Evolutionary conservation across 2,888 invertebrate species (phyloP).

Genomic region (Acleris laterana): DNA sequence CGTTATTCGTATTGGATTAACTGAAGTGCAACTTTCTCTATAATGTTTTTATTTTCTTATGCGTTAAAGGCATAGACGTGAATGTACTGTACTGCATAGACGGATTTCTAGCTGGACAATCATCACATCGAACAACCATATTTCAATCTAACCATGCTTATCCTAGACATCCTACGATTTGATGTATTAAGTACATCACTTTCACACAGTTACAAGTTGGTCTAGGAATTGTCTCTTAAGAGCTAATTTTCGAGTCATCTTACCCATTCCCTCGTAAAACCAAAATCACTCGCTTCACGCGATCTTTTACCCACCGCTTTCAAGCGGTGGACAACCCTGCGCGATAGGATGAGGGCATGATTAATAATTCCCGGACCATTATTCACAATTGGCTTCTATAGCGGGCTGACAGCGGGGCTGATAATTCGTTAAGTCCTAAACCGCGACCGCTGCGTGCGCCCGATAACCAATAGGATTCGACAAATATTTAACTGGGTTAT

Average conservation of each 20-base stretch:
- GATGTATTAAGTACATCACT: too few species aligned
- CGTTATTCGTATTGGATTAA: too few species aligned
- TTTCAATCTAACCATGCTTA: too few species aligned
- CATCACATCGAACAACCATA: too few species aligned
- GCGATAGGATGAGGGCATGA: conserved; percentile 46
- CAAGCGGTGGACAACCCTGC: conserved; percentile 27
- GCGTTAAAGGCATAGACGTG: too few species aligned
- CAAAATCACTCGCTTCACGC: neutral
- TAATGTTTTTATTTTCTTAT: too few species aligned
- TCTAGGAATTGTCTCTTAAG: too few species aligned
- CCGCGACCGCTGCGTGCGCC: conserved; percentile 72
- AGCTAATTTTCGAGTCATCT: neutral
- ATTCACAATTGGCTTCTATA: conserved; percentile 76
- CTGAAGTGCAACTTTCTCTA: too few species aligned
- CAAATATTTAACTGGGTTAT: conserved; percentile 59
- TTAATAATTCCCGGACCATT: conserved; percentile 69
- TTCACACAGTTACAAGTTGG: too few species aligned
- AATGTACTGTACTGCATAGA: too few species aligned
- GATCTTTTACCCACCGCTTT: conserved; percentile 30
- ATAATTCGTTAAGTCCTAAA: conserved; percentile 79
- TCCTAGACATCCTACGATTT: too few species aligned
- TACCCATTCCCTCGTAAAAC: neutral
- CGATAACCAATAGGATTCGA: conserved; percentile 72
- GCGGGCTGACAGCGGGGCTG: conserved; percentile 68
- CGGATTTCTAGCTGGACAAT: too few species aligned